Evolutionary conservation across 2,888 invertebrate genomes (phyloP), one percentile per base, ranked within the genome.

Genomic region (Aspidapion aeneum): DNA sequence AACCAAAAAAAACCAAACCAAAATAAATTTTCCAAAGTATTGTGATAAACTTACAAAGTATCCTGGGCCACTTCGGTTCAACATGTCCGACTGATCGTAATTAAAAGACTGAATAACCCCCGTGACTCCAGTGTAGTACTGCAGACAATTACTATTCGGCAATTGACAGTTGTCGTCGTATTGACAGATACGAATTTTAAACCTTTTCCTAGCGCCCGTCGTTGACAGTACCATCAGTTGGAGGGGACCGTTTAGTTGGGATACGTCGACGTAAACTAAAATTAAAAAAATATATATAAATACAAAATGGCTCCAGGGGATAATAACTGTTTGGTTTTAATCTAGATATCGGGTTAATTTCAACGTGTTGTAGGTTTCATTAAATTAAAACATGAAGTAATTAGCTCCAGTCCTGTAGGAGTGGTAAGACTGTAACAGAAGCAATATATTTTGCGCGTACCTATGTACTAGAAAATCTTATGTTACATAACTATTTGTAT

Each of bases 211-310:
- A 12, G 84, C 84, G 0, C 81, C 77, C 0, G 82, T 81, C 55
- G 82, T 82, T 0, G 87, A 85, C 72, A 90, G 83, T 2, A 91
- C 82, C 12, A 88, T 85, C 1, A 92, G 69, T 74, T 84, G 85
- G 22, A 91, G 78, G 16, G 89, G 89, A 0, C 89, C 89, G 0
- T 79, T 76, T 0, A 85, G 79, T 60, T 84, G 82, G 2, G 85
- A 85, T 16, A 90, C 88, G 77, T 91, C 89, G 16, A 91, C 80
- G 73, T 90, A 91, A 63, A 90, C 91, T 91, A 75, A 16, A 72
- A n/a, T n/a, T n/a, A 72, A 58, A 52, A 7, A 16, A 21, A 56
- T 52, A 52, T 9, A 52, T 35, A n/a, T n/a, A n/a, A n/a, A n/a
- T n/a, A n/a, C n/a, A n/a, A n/a, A n/a, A n/a, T n/a, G n/a, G n/a